Evolutionary conservation across 2,888 invertebrate genomes (phyloP).

Genomic region (Xylota sylvarum): DNA sequence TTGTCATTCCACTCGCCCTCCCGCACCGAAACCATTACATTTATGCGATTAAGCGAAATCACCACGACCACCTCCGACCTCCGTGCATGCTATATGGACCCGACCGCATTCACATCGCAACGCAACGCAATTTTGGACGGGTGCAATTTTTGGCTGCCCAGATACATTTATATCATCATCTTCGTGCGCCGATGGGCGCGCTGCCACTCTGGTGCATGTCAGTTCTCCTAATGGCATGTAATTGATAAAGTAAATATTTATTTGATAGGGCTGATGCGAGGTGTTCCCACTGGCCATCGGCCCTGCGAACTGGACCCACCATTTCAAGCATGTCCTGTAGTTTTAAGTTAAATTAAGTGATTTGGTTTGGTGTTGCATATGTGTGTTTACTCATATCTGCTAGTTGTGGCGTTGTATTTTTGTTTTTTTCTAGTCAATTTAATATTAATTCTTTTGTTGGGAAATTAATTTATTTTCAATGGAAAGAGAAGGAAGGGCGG

Average conservation of each 20-base stretch:
- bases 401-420: conserved; percentile 25
- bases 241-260: conserved; percentile 76
- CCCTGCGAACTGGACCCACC: background rate
- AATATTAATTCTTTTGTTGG: conserved; percentile 57
- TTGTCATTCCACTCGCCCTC: conserved; percentile 55
- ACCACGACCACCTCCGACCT: background rate
- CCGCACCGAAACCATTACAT: conserved; percentile 48
- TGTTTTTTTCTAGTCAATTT: conserved; percentile 67
- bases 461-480: conserved; percentile 60
- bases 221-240: conserved; percentile 59
- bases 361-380: conserved; percentile 43
- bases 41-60: conserved; percentile 60
- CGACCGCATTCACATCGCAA: conserved; percentile 37
- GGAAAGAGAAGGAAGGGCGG: background rate
- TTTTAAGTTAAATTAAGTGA: conserved; percentile 69
- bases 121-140: conserved; percentile 18
- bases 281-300: conserved; percentile 8
- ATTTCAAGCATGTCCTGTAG: conserved; percentile 50
- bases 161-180: conserved; percentile 50
- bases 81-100: background rate
- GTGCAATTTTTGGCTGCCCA: conserved; percentile 36
- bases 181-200: conserved; percentile 13
- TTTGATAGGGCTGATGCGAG: conserved; percentile 30
- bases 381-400: conserved; percentile 8
- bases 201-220: conserved; percentile 57